These are phyloP conservation scores for Cheilosia urbana DNA, from an alignment of 2,888 invertebrate genomes.

Conservation along the genomic window DNA sequence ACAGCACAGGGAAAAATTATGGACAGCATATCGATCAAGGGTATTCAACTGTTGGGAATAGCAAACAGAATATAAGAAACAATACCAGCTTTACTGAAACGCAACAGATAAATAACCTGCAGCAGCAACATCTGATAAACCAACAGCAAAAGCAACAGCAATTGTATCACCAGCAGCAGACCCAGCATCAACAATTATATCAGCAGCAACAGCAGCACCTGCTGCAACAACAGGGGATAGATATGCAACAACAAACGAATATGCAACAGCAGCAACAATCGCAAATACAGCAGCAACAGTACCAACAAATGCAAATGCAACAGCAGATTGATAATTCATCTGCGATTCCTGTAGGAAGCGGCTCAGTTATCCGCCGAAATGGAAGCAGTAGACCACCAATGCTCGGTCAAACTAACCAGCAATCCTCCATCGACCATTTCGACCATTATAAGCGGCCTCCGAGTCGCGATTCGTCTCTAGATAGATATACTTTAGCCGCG, in stretches of 20 bases:
- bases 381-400: constrained; percentile 85
- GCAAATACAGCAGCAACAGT: constrained; percentile 58
- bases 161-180: constrained; percentile 77
- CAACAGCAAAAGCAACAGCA: constrained; percentile 76
- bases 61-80: constrained; percentile 29
- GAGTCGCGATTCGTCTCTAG: constrained; percentile 93
- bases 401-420: constrained; percentile 82
- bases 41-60: constrained; percentile 9
- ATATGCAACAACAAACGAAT: constrained; percentile 77
- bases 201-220: constrained; percentile 77
- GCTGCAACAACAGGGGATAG: constrained; percentile 74
- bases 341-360: constrained; percentile 77
- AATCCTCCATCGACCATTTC: constrained; percentile 94
- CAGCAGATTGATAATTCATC: constrained; percentile 74
- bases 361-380: constrained; percentile 84
- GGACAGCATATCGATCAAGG: constrained; percentile 25
- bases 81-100: constrained; percentile 29
- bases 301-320: constrained; percentile 68
- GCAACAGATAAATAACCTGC: constrained; percentile 60
- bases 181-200: constrained; percentile 75
- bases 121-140: constrained; percentile 35
- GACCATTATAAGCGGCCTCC: constrained; percentile 97
- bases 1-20: constrained; percentile 50
- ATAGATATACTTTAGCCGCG: constrained; percentile 90
- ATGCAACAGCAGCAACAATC: constrained; percentile 78